Base-by-base conservation (phyloP, 2,888 invertebrate genomes). In the Rhagophthalmus giganteus region DNA sequence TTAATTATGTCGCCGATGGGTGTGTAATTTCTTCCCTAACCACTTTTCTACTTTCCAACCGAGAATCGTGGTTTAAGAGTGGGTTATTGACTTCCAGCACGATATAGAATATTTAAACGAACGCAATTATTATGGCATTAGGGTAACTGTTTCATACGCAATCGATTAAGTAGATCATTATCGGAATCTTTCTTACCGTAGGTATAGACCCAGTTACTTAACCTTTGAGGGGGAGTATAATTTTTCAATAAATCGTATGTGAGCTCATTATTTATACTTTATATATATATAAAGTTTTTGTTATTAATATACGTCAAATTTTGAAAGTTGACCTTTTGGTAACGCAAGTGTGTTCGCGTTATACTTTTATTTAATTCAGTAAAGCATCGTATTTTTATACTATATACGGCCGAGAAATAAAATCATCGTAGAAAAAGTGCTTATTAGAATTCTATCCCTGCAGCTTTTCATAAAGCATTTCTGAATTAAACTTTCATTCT, bases 1-100 rank as follows among this genome's bases (percentile, higher is more conserved):
- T 50, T 50, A 50, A 50, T 44, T 50, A 31, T 44, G 44, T 38
- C 38, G 37, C 27, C 25, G 9, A 20, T 38, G 38, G 44, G 39
- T 39, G 32, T 39, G 34, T 44, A 50, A 44, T 50, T 50, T 38
- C 25, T 28, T 40, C 42, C 35, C 27, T 37, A 26, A 24, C 33
- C 35, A 20, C 31, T 38, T 25, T 25, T 30, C 31, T 28, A 46
- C 34, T 25, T 14, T 28, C 16, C 14, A 32, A 11, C 13, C 25
- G 13, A 32, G 32, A 25, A 27, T 24, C 27, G 28, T 10, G 28
- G 37, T 35, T 30, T 45, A 45, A 28, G 34, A 24, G 35, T 31
- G 25, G 35, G 35, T 45, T 45, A 45, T 35, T 45, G 14, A 16
- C 24, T 24, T 2, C 37, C 10, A 12, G 26, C 48, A 48, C 48